Percentiles rank a stretch among this genome's conserved stretches.
Evolutionary conservation across 2,888 invertebrate species (phyloP).

Genomic region (Sericinus montela): DNA sequence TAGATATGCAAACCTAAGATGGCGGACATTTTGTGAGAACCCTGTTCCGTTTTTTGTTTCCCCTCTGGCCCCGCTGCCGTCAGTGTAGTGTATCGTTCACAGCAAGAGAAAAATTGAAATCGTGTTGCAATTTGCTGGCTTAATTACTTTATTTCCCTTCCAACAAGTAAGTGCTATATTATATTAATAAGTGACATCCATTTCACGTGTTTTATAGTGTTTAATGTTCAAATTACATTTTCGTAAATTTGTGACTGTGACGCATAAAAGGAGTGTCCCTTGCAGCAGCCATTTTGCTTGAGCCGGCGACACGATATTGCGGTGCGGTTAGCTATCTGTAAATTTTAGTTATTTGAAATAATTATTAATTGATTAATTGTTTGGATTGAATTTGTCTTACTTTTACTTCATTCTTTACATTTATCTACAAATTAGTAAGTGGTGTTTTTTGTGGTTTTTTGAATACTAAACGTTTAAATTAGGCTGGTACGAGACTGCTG

Average conservation of each 20-base stretch:
- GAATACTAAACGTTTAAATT: slow-evolving; percentile 31
- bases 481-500: slow-evolving; percentile 17
- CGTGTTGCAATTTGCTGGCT: slow-evolving; percentile 77
- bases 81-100: slow-evolving; percentile 78
- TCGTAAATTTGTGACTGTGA: slow-evolving; percentile 72
- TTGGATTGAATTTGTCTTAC: slow-evolving; percentile 8
- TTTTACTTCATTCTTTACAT: slow-evolving; percentile 20
- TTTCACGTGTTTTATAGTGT: slow-evolving; percentile 52
- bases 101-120: slow-evolving; percentile 77
- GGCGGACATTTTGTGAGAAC: slow-evolving; percentile 68
- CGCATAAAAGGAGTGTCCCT: slow-evolving; percentile 82
- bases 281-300: slow-evolving; percentile 79
- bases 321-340: slow-evolving; percentile 58
- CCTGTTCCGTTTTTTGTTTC: slow-evolving; percentile 78
- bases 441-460: slow-evolving; percentile 37
- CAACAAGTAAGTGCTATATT: slow-evolving; percentile 74
- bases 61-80: slow-evolving; percentile 78
- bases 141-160: slow-evolving; percentile 76
- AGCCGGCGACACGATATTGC: slow-evolving; percentile 76
- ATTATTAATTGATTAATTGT: slow-evolving; percentile 18
- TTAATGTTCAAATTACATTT: slow-evolving; percentile 36
- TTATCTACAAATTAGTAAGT: slow-evolving; percentile 42
- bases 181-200: slow-evolving; percentile 54
- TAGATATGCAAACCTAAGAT: slow-evolving; percentile 37
- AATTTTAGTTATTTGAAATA: slow-evolving; percentile 37